These are phyloP conservation scores for Mastacembelus armatus DNA, from an alignment of 2,797 vertebrate genomes.

Conservation along the genomic window DNA sequence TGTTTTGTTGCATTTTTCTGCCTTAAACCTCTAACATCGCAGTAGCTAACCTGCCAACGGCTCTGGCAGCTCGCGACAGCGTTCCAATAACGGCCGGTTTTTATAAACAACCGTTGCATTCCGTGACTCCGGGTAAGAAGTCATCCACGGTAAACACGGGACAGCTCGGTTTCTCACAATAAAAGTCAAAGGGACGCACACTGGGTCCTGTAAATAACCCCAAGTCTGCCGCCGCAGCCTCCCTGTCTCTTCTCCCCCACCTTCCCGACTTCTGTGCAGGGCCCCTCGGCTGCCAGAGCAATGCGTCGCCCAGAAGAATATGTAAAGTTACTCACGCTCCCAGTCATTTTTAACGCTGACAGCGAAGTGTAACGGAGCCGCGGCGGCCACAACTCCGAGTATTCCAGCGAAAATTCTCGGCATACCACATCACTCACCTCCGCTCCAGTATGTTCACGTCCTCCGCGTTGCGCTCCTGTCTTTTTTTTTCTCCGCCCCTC, in stretches of 20 bases:
- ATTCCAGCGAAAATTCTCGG: constrained; percentile 19
- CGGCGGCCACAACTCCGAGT: neutral
- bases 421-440: constrained; percentile 78
- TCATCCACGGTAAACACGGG: neutral
- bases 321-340: constrained; percentile 60
- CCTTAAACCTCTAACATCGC: neutral
- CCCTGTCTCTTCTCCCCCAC: constrained; percentile 33
- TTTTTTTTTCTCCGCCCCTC: constrained; percentile 44
- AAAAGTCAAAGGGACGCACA: constrained; percentile 18
- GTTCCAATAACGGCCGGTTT: neutral
- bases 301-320: constrained; percentile 37
- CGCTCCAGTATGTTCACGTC: constrained; percentile 63
- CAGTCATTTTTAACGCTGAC: neutral
- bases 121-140: neutral
- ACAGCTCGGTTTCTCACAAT: neutral
- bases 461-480: constrained; percentile 54
- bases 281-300: constrained; percentile 53
- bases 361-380: no score
- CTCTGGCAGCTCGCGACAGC: constrained; percentile 18
- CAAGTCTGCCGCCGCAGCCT: constrained; percentile 57
- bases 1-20: neutral
- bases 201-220: constrained; percentile 26
- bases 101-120: neutral
- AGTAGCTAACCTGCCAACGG: constrained; percentile 21
- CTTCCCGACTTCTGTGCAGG: constrained; percentile 53